phyloP scores from a whole-genome alignment of 37 sponge, comb jelly and placozoan genomes.

The Tethya wilhelma region DNA sequence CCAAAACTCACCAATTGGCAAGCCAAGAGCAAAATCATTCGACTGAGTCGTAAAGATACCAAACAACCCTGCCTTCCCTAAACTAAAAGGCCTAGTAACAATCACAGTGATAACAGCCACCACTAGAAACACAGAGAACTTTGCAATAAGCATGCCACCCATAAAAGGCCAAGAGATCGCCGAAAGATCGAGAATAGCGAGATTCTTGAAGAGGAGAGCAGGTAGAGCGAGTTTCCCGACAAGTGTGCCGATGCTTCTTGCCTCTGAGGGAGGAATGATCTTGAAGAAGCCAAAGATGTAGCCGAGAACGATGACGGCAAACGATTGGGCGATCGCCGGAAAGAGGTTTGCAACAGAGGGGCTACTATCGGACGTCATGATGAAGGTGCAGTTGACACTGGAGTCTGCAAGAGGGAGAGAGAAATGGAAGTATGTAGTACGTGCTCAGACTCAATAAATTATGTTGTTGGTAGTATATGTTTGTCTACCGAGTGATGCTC shows the following conservation, averaged over 20 bases:
- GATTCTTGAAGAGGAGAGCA: conserved; percentile 61
- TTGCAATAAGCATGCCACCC: conserved; percentile 60
- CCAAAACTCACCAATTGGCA: conserved; percentile 64
- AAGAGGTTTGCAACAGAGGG: conserved; percentile 45
- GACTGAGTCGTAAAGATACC: conserved; percentile 75
- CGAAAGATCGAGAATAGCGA: conserved; percentile 49
- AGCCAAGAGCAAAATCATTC: conserved; percentile 80
- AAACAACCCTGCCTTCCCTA: conserved; percentile 63
- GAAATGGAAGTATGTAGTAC: no score
- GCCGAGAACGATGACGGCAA: conserved; percentile 68
- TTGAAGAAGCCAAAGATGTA: conserved; percentile 71
- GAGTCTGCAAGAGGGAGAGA: no score
- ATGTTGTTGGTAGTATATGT: no score
- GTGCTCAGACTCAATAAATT: no score
- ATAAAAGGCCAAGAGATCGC: conserved; percentile 71
- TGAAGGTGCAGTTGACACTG: no score
- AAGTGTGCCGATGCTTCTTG: conserved; percentile 42
- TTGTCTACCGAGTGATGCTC: no score
- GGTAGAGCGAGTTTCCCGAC: conserved; percentile 71
- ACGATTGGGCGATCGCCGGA: conserved; percentile 71
- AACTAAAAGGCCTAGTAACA: conserved; percentile 30
- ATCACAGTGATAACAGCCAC: conserved; percentile 40
- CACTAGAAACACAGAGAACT: conserved; percentile 51
- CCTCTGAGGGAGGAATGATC: conserved; percentile 52
- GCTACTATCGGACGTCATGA: background rate